Base-by-base conservation (phyloP, 1,140 invertebrate genomes). In the Maniola jurtina region DNA sequence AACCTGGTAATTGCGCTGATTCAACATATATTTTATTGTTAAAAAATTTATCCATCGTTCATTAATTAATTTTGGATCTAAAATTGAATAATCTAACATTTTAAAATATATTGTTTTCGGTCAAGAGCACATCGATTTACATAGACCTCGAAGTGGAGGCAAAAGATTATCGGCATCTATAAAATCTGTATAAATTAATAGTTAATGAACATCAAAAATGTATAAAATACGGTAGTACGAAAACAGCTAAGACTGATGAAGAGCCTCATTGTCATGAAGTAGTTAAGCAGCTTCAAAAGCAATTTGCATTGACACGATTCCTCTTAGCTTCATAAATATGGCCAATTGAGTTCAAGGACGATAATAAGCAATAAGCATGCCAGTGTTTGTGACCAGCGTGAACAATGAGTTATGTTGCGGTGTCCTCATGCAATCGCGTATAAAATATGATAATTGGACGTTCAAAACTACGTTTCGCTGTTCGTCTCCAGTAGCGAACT, bases 301-400 rank as follows among this genome's bases (percentile, higher is more conserved):
- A 59, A 84, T 86, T 88, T 82, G 75, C 81, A 88, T 87, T 89
- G 85, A 88, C 87, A 86, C 79, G 74, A 83, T 76, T 88, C 81
- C 87, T 80, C 79, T 83, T 81, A 84, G 80, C 77, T 83, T 83
- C 81, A 87, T 88, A 85, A 89, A 86, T 83, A 82, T 76, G 80
- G 70, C 65, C 84, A 82, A 90, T 90, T 86, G 81, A 88, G 88
- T 90, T 90, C 88, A 90, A 88, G 88, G 88, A 86, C 85, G 77
- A 71, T 58, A 64, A 82, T 84, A 84, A 87, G 79, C 84, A 83
- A 82, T 84, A 84, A 86, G 79, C 84, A 84, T 82, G 72, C 60
- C 75, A 75, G 70, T 71, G 78, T 82, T 77, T 88, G 88, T 84
- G 86, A 90, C 84, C 84, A 83, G 84, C 77, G 78, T 90, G 80